A percentile compares a stretch with the other conserved stretches of the same genome.
Conservation (phyloP, 2,113 vertebrate species). For the Corythornis vintsioides region DNA sequence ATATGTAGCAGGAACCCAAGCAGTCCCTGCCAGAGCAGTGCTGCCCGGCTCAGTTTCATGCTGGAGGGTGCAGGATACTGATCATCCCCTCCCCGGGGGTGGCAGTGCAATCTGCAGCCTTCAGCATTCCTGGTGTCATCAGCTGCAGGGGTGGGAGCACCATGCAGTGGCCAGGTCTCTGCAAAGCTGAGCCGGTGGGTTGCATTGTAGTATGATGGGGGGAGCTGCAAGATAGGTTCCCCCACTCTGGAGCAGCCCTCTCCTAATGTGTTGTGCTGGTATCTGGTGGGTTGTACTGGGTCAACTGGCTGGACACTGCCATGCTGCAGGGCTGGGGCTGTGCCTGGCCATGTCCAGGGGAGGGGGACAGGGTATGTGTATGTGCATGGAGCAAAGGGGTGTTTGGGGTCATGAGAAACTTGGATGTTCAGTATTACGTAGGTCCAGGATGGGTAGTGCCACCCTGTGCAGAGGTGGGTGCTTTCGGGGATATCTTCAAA, state of each 20-base stretch:
- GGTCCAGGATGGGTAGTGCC: neutral
- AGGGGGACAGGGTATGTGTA: neutral
- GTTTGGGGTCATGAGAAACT: neutral
- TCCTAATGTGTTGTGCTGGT: neutral
- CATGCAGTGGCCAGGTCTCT: neutral
- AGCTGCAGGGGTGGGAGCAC: neutral
- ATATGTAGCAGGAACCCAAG: constrained; percentile 50
- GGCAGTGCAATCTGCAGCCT: neutral
- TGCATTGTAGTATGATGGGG: neutral
- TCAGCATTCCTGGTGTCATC: neutral
- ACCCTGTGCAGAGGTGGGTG: neutral
- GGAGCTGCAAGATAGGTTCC: neutral
- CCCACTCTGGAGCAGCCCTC: neutral
- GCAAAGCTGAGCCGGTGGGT: neutral
- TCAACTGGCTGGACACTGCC: neutral
- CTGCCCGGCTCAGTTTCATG: neutral
- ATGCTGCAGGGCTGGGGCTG: neutral
- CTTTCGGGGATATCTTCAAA: neutral
- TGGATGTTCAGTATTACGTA: neutral
- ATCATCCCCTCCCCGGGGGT: rapidly evolving
- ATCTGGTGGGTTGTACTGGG: neutral
- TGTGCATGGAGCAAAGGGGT: neutral
- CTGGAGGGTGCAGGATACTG: neutral
- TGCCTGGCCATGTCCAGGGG: neutral
- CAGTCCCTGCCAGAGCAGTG: neutral